phyloP scores from a whole-genome alignment of 2,888 invertebrate genomes.

The Empis stercorea region DNA sequence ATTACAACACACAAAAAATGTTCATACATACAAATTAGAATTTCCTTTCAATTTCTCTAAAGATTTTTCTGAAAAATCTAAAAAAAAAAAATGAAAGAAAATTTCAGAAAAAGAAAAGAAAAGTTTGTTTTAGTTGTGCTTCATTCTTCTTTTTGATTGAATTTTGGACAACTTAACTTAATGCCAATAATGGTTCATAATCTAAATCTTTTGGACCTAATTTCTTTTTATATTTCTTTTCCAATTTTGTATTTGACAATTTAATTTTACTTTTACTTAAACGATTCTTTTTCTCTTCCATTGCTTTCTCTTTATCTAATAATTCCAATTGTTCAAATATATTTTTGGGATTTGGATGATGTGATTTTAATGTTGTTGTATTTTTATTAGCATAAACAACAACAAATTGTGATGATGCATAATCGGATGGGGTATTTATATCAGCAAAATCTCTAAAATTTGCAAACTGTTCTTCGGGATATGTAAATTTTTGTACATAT shows the following conservation, averaged over 20 bases:
- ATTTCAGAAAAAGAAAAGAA: no score
- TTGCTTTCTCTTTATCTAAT: constrained; percentile 47
- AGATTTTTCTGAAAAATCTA: no score
- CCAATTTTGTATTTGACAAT: constrained; percentile 41
- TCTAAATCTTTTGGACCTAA: constrained; percentile 28
- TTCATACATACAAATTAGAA: no score
- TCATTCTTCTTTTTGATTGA: no score
- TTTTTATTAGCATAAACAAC: constrained; percentile 76
- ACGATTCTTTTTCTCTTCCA: constrained; percentile 30
- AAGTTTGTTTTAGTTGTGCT: no score
- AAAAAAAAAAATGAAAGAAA: no score
- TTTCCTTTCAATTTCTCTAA: no score
- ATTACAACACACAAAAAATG: no score
- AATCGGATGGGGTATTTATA: constrained; percentile 69
- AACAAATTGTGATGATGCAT: constrained; percentile 70
- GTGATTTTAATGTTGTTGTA: constrained; percentile 42
- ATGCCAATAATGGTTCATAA: constrained; percentile 33
- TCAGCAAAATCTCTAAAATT: constrained; percentile 85
- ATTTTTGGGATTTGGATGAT: constrained; percentile 50
- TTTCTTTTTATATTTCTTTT: constrained; percentile 41
- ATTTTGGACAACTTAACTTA: constrained; percentile 26
- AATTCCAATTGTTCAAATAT: constrained; percentile 68
- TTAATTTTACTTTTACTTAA: constrained; percentile 50
- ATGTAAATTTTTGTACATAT: constrained; percentile 45
- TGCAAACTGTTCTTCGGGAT: constrained; percentile 72